Evolutionary conservation across 2,888 invertebrate species (phyloP).

Genomic region (Neocrepidodera transversa): DNA sequence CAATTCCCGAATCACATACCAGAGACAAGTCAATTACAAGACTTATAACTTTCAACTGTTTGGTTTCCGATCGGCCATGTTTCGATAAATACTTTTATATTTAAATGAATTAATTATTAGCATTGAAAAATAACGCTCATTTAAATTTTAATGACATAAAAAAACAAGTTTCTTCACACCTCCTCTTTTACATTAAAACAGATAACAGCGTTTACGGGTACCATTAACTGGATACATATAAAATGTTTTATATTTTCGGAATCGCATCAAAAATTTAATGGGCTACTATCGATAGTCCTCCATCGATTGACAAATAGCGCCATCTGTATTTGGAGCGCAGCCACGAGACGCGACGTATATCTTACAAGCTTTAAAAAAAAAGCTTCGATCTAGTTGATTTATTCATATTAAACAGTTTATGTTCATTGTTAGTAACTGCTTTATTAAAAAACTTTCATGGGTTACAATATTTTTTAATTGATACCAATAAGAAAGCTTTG

Average conservation of each 20-base stretch:
- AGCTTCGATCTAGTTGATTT: too few relatives aligned
- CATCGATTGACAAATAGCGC: conserved; percentile 14
- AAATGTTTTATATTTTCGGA: conserved; percentile 40
- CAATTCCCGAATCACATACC: conserved; percentile 35
- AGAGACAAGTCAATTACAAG: conserved; percentile 47
- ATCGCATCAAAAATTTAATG: conserved; percentile 40
- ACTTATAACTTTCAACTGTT: conserved; percentile 44
- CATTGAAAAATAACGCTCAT: conserved; percentile 53
- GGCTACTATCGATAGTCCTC: conserved; percentile 29
- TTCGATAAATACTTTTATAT: conserved; percentile 54
- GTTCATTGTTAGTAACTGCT: too few relatives aligned
- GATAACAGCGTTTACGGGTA: conserved; percentile 43
- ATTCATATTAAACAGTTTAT: too few relatives aligned
- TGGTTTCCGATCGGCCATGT: conserved; percentile 45
- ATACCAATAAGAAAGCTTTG: too few relatives aligned
- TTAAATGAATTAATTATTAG: conserved; percentile 55
- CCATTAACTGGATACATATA: conserved; percentile 46
- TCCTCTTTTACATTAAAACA: conserved; percentile 46
- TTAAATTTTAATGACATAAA: conserved; percentile 49
- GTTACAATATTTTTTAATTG: too few relatives aligned
- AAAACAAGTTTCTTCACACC: conserved; percentile 54
- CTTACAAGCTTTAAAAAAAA: too few relatives aligned
- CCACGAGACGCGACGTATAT: too few relatives aligned
- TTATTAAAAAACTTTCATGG: too few relatives aligned
- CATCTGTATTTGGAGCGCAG: not conserved